Evolutionary conservation across 2,888 invertebrate species (phyloP).

Genomic region (Amaurobius ferox): DNA sequence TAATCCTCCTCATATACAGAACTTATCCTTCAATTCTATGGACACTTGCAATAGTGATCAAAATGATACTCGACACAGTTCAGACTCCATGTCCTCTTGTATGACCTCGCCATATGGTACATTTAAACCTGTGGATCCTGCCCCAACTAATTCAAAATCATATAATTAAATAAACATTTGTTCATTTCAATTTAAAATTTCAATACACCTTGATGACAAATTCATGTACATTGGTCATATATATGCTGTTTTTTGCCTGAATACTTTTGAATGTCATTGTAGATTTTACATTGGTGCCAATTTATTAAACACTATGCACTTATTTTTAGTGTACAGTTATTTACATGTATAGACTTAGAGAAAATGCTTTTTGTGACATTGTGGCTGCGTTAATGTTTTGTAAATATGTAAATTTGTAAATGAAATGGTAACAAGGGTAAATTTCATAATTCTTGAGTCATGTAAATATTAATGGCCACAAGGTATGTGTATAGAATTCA

Average conservation of each 20-base stretch:
- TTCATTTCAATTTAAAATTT: neutral
- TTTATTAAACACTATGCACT: neutral
- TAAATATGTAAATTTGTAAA: neutral
- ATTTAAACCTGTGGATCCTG: constrained; percentile 80
- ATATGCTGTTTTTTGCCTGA: neutral
- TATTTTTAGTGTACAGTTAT: constrained; percentile 4
- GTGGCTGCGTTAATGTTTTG: constrained; percentile 20
- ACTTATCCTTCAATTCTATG: constrained; percentile 73
- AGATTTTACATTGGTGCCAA: constrained; percentile 12
- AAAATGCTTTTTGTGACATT: constrained; percentile 21
- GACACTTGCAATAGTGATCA: constrained; percentile 74
- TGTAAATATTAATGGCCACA: constrained; percentile 27
- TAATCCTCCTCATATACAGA: constrained; percentile 53
- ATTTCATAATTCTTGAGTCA: constrained; percentile 28
- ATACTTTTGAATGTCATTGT: neutral
- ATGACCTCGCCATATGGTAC: constrained; percentile 81
- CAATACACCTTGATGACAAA: neutral
- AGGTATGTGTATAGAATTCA: constrained; percentile 13
- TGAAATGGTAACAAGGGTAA: neutral
- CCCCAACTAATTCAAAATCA: constrained; percentile 56
- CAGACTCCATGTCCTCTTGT: constrained; percentile 81
- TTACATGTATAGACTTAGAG: neutral
- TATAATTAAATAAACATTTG: constrained; percentile 25
- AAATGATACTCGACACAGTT: constrained; percentile 80
- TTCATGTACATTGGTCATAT: neutral